These are phyloP conservation scores for Ceratosolen solmsi DNA, from an alignment of 1,140 invertebrate species.

Conservation along the genomic window DNA sequence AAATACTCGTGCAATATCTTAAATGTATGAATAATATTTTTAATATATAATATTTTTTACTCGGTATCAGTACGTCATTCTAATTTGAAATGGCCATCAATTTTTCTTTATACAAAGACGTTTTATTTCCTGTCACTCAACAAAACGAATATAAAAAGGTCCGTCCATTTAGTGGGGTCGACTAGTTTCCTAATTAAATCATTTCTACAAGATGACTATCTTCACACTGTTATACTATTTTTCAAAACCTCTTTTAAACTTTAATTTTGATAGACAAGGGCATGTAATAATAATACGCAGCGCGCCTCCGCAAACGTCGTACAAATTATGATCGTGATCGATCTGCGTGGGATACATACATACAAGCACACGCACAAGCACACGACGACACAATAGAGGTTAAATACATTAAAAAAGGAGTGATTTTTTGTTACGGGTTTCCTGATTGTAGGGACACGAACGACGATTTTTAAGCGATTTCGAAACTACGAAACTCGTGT, in stretches of 20 bases:
- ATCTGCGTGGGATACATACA: slow-evolving; percentile 2
- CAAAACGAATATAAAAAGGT: too few species aligned
- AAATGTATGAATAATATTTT: too few species aligned
- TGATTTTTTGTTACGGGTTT: not conserved
- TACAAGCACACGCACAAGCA: not conserved
- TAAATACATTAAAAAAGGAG: slow-evolving; percentile 8
- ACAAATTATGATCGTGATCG: slow-evolving; percentile 7
- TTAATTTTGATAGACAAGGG: slow-evolving; percentile 6
- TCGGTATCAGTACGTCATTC: too few species aligned
- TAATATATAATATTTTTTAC: too few species aligned
- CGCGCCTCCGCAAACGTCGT: not conserved
- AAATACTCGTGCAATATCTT: too few species aligned
- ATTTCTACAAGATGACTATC: too few species aligned
- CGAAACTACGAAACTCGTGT: too few species aligned
- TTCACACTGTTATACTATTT: not conserved
- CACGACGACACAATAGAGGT: not conserved
- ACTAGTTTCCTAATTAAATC: too few species aligned
- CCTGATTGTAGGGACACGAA: not conserved
- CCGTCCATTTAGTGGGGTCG: too few species aligned
- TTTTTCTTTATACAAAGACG: too few species aligned
- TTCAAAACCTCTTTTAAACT: not conserved
- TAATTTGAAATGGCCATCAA: too few species aligned
- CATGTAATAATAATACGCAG: not conserved
- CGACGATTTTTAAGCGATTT: not conserved
- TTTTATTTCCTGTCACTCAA: too few species aligned